Conservation (phyloP, 64 coral and sea anemone species). For the Orbicella faveolata region DNA sequence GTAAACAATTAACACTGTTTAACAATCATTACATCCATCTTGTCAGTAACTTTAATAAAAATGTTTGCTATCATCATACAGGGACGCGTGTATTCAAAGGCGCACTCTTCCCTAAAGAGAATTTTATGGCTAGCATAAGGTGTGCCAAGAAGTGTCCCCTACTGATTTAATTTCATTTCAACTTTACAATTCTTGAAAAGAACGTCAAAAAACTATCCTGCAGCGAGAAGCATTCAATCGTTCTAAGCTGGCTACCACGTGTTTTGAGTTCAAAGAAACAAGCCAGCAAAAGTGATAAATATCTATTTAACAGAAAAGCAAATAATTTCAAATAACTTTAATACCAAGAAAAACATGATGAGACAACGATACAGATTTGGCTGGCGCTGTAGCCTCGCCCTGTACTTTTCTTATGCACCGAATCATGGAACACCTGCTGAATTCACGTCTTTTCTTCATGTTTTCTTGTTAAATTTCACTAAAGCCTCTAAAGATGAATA, state of each 20-base stretch:
- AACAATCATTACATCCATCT: constrained; percentile 9
- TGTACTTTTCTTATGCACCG: neutral
- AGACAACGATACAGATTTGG: neutral
- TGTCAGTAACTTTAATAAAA: constrained; percentile 6
- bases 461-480: neutral
- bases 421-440: neutral
- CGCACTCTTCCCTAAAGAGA: neutral
- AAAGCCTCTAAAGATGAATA: no score
- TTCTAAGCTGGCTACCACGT: neutral
- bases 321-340: neutral
- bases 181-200: neutral
- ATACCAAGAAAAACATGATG: neutral
- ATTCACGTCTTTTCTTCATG: neutral
- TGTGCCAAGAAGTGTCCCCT: neutral
- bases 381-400: neutral
- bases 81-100: neutral
- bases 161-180: neutral
- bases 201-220: neutral
- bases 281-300: neutral
- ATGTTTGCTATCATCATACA: neutral
- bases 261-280: neutral
- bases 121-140: no score
- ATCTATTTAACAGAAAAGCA: neutral
- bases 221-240: neutral
- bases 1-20: neutral